phyloP scores from a whole-genome alignment of 2,797 vertebrate species.

The Lateolabrax maculatus region DNA sequence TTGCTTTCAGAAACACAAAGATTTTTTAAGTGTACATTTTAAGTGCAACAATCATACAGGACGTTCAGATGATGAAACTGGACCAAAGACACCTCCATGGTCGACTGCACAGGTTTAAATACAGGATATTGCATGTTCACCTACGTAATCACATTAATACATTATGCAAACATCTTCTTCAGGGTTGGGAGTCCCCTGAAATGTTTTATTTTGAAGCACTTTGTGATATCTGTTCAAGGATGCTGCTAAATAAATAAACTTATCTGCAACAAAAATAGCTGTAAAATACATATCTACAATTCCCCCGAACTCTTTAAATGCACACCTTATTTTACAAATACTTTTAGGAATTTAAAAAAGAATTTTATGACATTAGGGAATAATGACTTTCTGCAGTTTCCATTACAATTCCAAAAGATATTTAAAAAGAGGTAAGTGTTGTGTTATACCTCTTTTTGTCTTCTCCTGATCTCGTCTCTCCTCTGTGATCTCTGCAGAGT shows the following conservation, averaged over 20 bases:
- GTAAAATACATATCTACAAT: background rate
- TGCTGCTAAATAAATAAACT: background rate
- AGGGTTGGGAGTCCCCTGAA: background rate
- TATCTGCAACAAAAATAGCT: background rate
- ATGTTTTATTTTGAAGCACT: background rate
- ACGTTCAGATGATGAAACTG: conserved; percentile 1
- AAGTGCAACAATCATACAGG: background rate
- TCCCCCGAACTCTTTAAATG: no score
- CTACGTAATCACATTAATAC: background rate
- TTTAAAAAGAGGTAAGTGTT: background rate
- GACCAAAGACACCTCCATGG: background rate
- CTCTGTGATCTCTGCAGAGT: background rate
- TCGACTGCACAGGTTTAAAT: background rate
- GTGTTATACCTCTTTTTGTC: conserved; percentile 19
- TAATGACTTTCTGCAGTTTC: background rate
- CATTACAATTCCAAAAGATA: background rate
- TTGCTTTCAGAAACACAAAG: background rate
- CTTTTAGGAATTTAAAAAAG: no score
- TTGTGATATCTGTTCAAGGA: background rate
- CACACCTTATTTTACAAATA: no score
- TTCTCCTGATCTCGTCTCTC: background rate
- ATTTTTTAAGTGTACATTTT: background rate
- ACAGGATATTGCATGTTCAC: conserved; percentile 2
- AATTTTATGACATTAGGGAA: no score
- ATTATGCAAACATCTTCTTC: background rate